Evolutionary conservation across 2,888 invertebrate genomes (phyloP).

Genomic region (Drosophila gaucha): DNA sequence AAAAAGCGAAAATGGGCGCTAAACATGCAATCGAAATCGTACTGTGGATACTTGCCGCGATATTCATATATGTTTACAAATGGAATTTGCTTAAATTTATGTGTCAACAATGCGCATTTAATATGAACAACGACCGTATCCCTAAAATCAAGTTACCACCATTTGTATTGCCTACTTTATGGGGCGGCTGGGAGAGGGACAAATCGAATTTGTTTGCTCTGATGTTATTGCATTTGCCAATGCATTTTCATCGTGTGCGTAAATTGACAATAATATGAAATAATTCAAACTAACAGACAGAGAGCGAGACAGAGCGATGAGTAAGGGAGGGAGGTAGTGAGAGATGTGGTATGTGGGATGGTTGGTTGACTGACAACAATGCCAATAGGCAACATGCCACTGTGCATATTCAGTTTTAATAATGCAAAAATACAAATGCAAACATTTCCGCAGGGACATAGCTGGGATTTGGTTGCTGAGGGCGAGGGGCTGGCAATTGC

Average conservation of each 20-base stretch:
- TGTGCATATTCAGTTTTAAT: slow-evolving; percentile 78
- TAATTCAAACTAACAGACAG: slow-evolving; percentile 51
- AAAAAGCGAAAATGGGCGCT: slow-evolving; percentile 53
- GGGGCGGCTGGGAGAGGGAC: slow-evolving; percentile 20
- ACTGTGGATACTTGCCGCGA: slow-evolving; percentile 33
- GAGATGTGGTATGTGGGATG: slow-evolving; percentile 1
- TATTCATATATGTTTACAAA: slow-evolving; percentile 25
- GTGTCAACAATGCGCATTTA: slow-evolving; percentile 71
- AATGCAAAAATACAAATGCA: slow-evolving; percentile 80
- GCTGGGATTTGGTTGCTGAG: slow-evolving; percentile 44
- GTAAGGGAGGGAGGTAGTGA: neutral
- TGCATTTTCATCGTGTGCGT: slow-evolving; percentile 48
- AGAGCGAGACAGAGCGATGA: neutral
- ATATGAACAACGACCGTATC: slow-evolving; percentile 27
- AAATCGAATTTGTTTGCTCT: slow-evolving; percentile 40
- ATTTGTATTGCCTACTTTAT: slow-evolving; percentile 73
- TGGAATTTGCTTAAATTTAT: slow-evolving; percentile 69
- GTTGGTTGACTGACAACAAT: slow-evolving; percentile 42
- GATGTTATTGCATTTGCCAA: slow-evolving; percentile 27
- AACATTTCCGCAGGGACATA: slow-evolving; percentile 69
- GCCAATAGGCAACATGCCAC: slow-evolving; percentile 46
- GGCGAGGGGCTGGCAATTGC: slow-evolving; percentile 39
- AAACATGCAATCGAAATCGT: slow-evolving; percentile 67
- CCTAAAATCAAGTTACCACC: slow-evolving; percentile 67
- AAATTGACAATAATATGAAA: slow-evolving; percentile 73